Percentiles rank a stretch among this genome's conserved stretches.
These are phyloP conservation scores for Limenitis camilla DNA, from an alignment of 2,888 invertebrate species.

Conservation along the genomic window DNA sequence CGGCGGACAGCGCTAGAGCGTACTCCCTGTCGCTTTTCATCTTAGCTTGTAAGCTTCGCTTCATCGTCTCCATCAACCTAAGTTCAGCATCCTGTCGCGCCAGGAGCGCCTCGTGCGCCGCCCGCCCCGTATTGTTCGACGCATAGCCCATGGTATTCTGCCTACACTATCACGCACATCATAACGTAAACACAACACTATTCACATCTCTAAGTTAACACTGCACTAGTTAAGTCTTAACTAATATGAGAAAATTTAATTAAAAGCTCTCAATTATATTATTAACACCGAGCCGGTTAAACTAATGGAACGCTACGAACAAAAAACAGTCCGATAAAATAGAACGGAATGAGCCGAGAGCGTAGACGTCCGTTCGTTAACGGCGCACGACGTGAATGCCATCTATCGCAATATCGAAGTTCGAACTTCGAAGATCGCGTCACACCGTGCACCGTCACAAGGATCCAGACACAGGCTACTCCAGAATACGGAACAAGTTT, in stretches of 20 bases:
- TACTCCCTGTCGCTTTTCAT: conserved; percentile 95
- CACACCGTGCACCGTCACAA: conserved; percentile 10
- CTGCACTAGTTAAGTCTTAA: conserved; percentile 47
- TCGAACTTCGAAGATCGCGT: no score
- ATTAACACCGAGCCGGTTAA: conserved; percentile 30
- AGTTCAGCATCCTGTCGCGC: conserved; percentile 94
- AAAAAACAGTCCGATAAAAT: conserved; percentile 41
- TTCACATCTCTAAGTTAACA: conserved; percentile 66
- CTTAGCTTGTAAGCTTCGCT: conserved; percentile 87
- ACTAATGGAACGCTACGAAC: conserved; percentile 38
- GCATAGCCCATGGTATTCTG: conserved; percentile 85
- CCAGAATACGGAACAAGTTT: conserved; percentile 33
- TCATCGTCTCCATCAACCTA: conserved; percentile 92
- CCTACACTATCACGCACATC: conserved; percentile 53
- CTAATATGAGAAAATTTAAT: conserved; percentile 10
- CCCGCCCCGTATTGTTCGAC: conserved; percentile 87
- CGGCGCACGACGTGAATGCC: conserved; percentile 61
- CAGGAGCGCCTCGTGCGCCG: conserved; percentile 92
- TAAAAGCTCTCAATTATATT: conserved; percentile 29
- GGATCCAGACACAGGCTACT: conserved; percentile 30
- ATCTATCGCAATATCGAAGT: conserved; percentile 43
- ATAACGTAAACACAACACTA: conserved; percentile 64
- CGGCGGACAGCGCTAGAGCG: conserved; percentile 86
- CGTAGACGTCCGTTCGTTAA: conserved; percentile 45
- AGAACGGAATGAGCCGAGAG: conserved; percentile 27